Base-by-base conservation (phyloP, 1,140 invertebrate species). In the Telenomus remus region DNA sequence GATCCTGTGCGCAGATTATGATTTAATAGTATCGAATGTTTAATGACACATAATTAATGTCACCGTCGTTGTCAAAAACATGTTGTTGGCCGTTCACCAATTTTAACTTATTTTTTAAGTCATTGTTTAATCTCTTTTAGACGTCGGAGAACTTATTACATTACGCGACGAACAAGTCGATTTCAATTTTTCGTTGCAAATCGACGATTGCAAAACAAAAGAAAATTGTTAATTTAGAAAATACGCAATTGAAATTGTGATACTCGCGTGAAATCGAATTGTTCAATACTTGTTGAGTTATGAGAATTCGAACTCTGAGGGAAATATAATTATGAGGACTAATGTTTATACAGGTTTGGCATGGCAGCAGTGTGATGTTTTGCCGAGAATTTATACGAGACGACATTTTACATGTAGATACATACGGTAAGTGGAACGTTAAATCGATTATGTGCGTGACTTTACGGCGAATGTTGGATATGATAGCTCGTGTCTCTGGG, bases 361-460 rank as follows among this genome's bases (percentile, higher is more conserved):
- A 39, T 50, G 53, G 14, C 9, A n/a, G 14, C 9, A 34, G 43
- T 19, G n/a, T 59, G 69, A 59, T 59, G 53, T 64, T 72, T 72
- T 11, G 37, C 57, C 43, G 69, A 48, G 64, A 61, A 76, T 71
- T 75, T 73, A 65, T 48, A 39, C 68, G 49, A 44, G 66, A 76
- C 56, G 71, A 77, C 71, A 75, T 72, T 63, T 46, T 44, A 51
- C 56, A 46, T n/a, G n/a, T 54, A 68, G 55, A 50, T 53, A 68
- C 54, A 76, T 63, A 72, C 60, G 57, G 71, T 76, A 77, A 78
- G 79, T 79, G 68, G 77, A 80, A 78, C 69, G 78, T 78, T n/a
- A 79, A 80, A 80, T 80, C 79, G 76, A 82, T 82, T 80, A 80
- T 53, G 74, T 78, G 78, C 74, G 76, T 74, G 76, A 72, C 61